phyloP scores from a whole-genome alignment of 2,797 vertebrate genomes.

The Anabas testudineus region DNA sequence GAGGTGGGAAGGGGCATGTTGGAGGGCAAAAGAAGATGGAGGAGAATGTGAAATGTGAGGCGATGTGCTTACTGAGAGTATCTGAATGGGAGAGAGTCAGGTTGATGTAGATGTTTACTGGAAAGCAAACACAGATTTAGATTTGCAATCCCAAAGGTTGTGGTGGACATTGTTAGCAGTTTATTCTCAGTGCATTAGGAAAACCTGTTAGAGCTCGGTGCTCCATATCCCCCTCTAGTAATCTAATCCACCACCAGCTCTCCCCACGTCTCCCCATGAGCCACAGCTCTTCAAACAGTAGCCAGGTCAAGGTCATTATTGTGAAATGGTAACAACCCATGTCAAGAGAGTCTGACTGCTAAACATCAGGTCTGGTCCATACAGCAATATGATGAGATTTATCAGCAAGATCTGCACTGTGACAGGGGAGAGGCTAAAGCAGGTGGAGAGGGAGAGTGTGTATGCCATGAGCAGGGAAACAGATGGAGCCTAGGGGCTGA shows the following conservation, averaged over 20 bases:
- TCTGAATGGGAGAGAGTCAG: neutral
- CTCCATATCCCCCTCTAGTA: slow-evolving; percentile 16
- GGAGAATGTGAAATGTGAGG: slow-evolving; percentile 2
- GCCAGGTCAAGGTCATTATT: slow-evolving; percentile 60
- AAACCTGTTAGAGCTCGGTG: slow-evolving; percentile 48
- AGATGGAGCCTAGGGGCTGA: neutral
- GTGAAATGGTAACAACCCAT: slow-evolving; percentile 60
- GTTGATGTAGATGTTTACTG: slow-evolving; percentile 15
- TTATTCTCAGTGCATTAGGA: slow-evolving; percentile 32
- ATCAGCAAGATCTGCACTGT: slow-evolving; percentile 16
- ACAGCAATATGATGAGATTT: slow-evolving; percentile 17
- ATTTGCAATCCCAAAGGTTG: slow-evolving; percentile 46
- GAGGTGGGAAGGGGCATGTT: slow-evolving; percentile 4
- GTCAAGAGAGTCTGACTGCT: slow-evolving; percentile 12
- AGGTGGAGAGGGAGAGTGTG: slow-evolving; percentile 24
- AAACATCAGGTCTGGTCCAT: slow-evolving; percentile 21
- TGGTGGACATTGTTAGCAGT: neutral
- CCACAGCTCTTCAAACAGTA: slow-evolving; percentile 57
- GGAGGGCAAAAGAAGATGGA: slow-evolving; percentile 6
- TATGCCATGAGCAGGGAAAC: too few relatives aligned
- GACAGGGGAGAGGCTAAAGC: slow-evolving; percentile 15
- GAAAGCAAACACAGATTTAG: slow-evolving; percentile 6
- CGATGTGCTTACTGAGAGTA: neutral
- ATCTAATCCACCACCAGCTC: slow-evolving; percentile 10
- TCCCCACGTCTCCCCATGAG: slow-evolving; percentile 38